phyloP scores from a whole-genome alignment of 2,888 invertebrate genomes.

The Polymixis flavicincta region DNA sequence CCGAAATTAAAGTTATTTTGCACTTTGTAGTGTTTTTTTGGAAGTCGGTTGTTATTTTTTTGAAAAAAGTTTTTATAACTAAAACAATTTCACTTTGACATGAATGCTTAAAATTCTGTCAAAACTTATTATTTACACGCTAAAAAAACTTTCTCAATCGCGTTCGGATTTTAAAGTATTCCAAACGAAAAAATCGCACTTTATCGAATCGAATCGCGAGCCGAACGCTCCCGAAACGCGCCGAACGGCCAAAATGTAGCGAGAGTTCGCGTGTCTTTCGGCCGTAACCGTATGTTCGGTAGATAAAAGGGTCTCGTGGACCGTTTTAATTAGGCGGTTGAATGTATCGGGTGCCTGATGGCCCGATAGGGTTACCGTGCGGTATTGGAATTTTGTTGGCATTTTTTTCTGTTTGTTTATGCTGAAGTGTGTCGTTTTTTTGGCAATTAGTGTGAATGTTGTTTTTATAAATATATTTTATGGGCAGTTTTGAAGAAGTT shows the following conservation, averaged over 20 bases:
- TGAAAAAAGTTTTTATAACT: too few relatives aligned
- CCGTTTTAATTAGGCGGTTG: constrained; percentile 89
- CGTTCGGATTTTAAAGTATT: constrained; percentile 54
- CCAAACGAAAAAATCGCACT: constrained; percentile 65
- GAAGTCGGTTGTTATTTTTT: too few relatives aligned
- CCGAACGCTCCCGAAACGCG: constrained; percentile 62
- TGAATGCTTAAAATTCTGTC: background rate
- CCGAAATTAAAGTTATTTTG: too few relatives aligned
- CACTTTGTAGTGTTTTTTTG: too few relatives aligned
- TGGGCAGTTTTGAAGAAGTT: constrained; percentile 31
- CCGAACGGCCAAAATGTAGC: constrained; percentile 67
- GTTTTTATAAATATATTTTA: constrained; percentile 46
- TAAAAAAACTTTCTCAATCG: constrained; percentile 47
- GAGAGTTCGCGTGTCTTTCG: constrained; percentile 86
- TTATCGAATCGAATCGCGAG: constrained; percentile 65
- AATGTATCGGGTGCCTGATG: constrained; percentile 82
- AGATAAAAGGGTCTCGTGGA: constrained; percentile 87
- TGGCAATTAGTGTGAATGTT: constrained; percentile 53
- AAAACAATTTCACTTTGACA: background rate
- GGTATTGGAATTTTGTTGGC: constrained; percentile 57
- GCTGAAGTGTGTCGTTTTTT: constrained; percentile 39
- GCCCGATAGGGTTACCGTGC: constrained; percentile 76
- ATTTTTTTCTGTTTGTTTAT: constrained; percentile 59
- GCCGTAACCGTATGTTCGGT: constrained; percentile 86
- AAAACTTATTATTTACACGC: background rate